Conservation (phyloP, 2,113 vertebrate genomes). For the Cynoglossus semilaevis region DNA sequence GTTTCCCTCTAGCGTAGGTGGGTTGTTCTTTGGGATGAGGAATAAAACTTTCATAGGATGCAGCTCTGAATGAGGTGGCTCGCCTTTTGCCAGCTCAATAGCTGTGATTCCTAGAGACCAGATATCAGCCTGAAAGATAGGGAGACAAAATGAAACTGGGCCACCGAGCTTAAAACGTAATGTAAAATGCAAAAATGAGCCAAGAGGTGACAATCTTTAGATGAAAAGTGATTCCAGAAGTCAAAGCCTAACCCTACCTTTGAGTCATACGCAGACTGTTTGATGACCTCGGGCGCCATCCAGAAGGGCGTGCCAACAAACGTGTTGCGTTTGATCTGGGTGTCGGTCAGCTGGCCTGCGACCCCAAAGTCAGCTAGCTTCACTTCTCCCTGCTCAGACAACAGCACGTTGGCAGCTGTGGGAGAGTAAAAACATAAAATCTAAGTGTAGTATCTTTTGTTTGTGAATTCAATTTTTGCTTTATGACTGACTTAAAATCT, state of each 20-base stretch:
- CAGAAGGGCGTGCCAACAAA: constrained; percentile 82
- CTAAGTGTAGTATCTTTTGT: neutral
- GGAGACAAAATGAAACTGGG: neutral
- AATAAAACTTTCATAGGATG: constrained; percentile 99
- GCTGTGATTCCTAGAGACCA: constrained; percentile 98
- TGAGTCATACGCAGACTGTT: constrained; percentile 79
- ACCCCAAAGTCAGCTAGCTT: constrained; percentile 80
- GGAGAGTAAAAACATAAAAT: neutral
- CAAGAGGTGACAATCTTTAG: too few species aligned
- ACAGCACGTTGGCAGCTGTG: constrained; percentile 79
- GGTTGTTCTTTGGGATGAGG: constrained; percentile 98
- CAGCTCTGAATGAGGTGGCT: constrained; percentile 93
- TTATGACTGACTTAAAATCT: neutral
- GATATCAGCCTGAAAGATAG: constrained; percentile 87
- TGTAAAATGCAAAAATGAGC: too few species aligned
- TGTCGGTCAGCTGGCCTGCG: constrained; percentile 80
- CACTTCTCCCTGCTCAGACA: constrained; percentile 80
- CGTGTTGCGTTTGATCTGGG: constrained; percentile 81
- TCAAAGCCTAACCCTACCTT: constrained; percentile 61
- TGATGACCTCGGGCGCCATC: constrained; percentile 82
- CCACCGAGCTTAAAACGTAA: neutral
- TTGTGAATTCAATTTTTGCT: too few species aligned
- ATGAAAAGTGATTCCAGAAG: too few species aligned
- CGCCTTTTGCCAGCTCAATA: constrained; percentile 94
- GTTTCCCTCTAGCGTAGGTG: constrained; percentile 93